Conservation (phyloP, 2,888 invertebrate genomes). For the Philereme vetulata region DNA sequence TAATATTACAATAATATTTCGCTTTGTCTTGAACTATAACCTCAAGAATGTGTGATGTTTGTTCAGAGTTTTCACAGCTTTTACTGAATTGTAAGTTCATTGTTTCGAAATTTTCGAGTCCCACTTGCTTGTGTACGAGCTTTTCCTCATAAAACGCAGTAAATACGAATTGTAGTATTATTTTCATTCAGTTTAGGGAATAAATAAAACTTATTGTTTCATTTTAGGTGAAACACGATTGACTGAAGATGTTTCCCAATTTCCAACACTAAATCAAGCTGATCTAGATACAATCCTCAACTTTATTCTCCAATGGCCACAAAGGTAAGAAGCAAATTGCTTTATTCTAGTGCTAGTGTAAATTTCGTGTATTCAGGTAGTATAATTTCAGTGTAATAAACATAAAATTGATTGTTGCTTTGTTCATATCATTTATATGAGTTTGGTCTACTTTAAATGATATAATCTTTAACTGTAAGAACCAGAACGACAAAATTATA, state of each 20-base stretch:
- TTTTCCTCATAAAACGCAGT: conserved; percentile 39
- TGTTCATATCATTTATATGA: background rate
- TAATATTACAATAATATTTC: conserved; percentile 76
- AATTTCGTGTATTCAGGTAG: background rate
- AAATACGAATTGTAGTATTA: conserved; percentile 23
- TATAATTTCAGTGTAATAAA: background rate
- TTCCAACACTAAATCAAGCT: conserved; percentile 88
- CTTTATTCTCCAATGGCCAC: conserved; percentile 95
- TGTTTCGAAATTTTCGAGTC: conserved; percentile 72
- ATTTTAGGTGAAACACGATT: conserved; percentile 92
- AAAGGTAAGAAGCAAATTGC: conserved; percentile 85
- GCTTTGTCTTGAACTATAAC: conserved; percentile 79
- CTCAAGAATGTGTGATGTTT: conserved; percentile 93
- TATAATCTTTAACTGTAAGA: background rate
- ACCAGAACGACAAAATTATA: background rate
- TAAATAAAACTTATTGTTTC: conserved; percentile 44
- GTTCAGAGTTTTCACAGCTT: conserved; percentile 96
- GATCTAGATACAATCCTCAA: conserved; percentile 93
- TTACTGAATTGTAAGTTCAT: conserved; percentile 87
- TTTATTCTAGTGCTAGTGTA: background rate
- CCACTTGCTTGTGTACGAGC: conserved; percentile 50
- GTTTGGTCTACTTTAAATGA: background rate
- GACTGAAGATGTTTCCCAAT: conserved; percentile 90
- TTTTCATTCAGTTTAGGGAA: conserved; percentile 18
- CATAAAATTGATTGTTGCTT: background rate